Base-by-base conservation (phyloP, 2,888 invertebrate genomes). In the Orchesellides sinensis region DNA sequence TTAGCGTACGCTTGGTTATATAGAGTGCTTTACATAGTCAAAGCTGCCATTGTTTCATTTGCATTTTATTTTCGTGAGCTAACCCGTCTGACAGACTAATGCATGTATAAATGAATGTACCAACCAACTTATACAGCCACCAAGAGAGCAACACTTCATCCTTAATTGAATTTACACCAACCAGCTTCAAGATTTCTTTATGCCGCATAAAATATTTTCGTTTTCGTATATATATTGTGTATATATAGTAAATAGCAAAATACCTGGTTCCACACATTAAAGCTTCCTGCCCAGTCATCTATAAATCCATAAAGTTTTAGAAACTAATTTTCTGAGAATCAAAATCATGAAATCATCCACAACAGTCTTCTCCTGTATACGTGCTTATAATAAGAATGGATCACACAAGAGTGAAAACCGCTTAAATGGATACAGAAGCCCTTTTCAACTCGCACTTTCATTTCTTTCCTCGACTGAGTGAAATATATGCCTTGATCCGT, bases 151-250 rank as follows among this genome's bases (percentile, higher is more conserved):
- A 59, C 59, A 59, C 59, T 59, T 59, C 59, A 32, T 59, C 59
- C 8, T 6, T 69, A 69, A 69, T 69, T 69, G 69, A 69, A 69
- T 69, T 69, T 69, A 69, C 69, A 32, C 25, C 23, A 54, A 32
- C 32, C 32, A 32, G 32, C 12, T 45, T 65, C 32, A 10, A 65
- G 65, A 45, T 45, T 65, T 32, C 23, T 35, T 61, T 10, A 29
- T 29, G 35, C 32, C 32, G 17, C 32, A 29, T 19, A n/a, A n/a
- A 12, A 27, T 14, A 23, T 6, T 8, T 4, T 23, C n/a, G 14
- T n/a, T n/a, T n/a, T n/a, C n/a, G n/a, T n/a, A n/a, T n/a, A n/a
- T n/a, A n/a, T n/a, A n/a, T n/a, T n/a, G n/a, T n/a, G n/a, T n/a
- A n/a, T n/a, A n/a, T n/a, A n/a, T n/a, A n/a, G n/a, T n/a, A n/a